Base-by-base conservation (phyloP, 2,888 invertebrate species). In the Ormyrus nitidulus region DNA sequence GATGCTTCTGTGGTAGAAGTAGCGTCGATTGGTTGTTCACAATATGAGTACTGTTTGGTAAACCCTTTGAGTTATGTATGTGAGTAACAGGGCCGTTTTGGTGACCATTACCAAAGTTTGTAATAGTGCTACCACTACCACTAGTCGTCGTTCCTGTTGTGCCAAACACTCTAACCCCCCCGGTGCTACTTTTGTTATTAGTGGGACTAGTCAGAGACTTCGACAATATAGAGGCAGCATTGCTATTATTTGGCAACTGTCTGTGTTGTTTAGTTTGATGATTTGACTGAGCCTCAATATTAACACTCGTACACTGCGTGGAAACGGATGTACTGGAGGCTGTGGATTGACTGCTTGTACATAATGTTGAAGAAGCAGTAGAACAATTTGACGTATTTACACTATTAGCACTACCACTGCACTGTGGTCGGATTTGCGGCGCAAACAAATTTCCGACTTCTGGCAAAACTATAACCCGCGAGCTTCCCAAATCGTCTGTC, bases 151-250 rank as follows among this genome's bases (percentile, higher is more conserved):
- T 11, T 54, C 69, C 77, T 34, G 84, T 82, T 71, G 84, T 82
- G 83, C 81, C 77, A 75, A 86, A 83, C 82, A 87, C 85, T 83
- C 84, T 84, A 44, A 87, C 80, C 48, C 85, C 86, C 68, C 83
- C 81, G 83, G 82, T 80, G 75, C 84, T 84, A 77, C 84, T 82
- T 82, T 86, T 87, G 84, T 87, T 89, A 85, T 87, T 89, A 82
- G 88, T 87, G 84, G 89, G 88, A 89, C 89, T 89, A 89, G 88
- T 89, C 86, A 90, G 84, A 81, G 90, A 89, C 86, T 90, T 90
- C 65, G 89, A 89, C 73, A 90, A 84, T 86, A 90, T 87, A 75
- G 89, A 89, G 83, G 87, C 86, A 81, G 84, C 76, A 74, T 66
- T 79, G 58, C 79, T 84, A 62, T 87, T 88, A 81, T 87, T 88